Evolutionary conservation across 2,888 invertebrate genomes (phyloP), one percentile per base, ranked within the genome.

Genomic region (Calephelis perditalis): DNA sequence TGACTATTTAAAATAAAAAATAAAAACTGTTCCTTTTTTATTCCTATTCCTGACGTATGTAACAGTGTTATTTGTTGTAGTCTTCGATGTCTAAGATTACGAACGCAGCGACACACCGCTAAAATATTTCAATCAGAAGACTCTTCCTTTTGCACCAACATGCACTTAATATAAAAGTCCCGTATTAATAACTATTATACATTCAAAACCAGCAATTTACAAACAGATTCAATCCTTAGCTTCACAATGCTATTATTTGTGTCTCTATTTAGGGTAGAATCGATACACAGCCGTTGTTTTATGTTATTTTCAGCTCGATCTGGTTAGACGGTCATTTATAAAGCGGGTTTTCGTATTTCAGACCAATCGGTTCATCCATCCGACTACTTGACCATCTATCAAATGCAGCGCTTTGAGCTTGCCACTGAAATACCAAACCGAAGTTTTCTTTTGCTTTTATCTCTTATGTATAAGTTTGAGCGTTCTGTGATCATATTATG

Each of bases 331-430:
- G 63, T 63, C 61, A 60, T 65, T 68, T 63, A 65, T 65, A 58
- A 61, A 57, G 61, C 47, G 58, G 62, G 66, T 64, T 62, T 66
- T 64, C 62, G 63, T 62, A 60, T 63, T 61, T 58, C 40, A 62
- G 60, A 65, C 63, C 64, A 59, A 66, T 66, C 64, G 58, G 63
- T 66, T 61, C 64, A 63, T 47, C 61, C 60, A 58, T 61, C 61
- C 61, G 60, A 61, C 62, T 56, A 57, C 47, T 52, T 37, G 8
- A 43, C 7, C 58, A 46, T 55, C 56, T 47, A 37, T 46, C 58
- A 56, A 54, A 37, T 55, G 35, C 52, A 35, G 35, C 52, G 11
- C 52, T 35, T 15, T 49, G 15, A 49, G 49, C 26, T 56, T 10
- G 15, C 43, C 15, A 57, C 45, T 44, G 57, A 45, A 44, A 35